Evolutionary conservation across 2,888 invertebrate genomes (phyloP), one percentile per base, ranked within the genome.

Genomic region (Brenthis daphne): DNA sequence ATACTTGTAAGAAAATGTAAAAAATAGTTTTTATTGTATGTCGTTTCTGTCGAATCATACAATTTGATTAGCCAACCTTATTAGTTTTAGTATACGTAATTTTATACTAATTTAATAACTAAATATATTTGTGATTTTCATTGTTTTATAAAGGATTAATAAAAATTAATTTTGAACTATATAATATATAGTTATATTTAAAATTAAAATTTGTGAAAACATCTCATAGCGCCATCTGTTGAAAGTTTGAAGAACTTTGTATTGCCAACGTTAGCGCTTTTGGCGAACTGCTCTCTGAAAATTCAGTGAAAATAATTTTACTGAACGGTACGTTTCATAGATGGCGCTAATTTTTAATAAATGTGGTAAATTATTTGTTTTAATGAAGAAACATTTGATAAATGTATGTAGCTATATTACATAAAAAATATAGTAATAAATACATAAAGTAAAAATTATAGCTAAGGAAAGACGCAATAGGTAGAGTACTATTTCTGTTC

Each of bases 141-240:
- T 43, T 8, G 2, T 11, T 43, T 11, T 29, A 29, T 29, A 29
- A 29, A 29, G 4, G 29, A 29, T 29, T 29, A 29, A 29, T 29
- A 11, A 11, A 37, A 43, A 11, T 11, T 11, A 58, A 47, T 37
- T 14, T 20, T 12, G 1, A n/a, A 29, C 20, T 33, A 33, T 56
- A 43, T 29, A 16, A 43, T 29, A 16, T 8, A 13, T 2, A n/a
- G 11, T 33, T 57, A 56, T 29, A n/a, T 56, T 57, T 16, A n/a
- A n/a, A 50, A 29, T 51, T 33, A 29, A n/a, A 1, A 29, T 4
- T 50, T 20, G 13, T 14, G 13, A 11, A 63, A 4, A 53, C 20
- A 53, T 2, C 16, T 53, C 14, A 37, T 43, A 8, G n/a, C 37
- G 63, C 63, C 63, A 63, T 54, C 63, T 63, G 14, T 51, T 6